Evolutionary conservation across 2,797 vertebrate genomes (phyloP).

Genomic region (Argyrosomus regius): DNA sequence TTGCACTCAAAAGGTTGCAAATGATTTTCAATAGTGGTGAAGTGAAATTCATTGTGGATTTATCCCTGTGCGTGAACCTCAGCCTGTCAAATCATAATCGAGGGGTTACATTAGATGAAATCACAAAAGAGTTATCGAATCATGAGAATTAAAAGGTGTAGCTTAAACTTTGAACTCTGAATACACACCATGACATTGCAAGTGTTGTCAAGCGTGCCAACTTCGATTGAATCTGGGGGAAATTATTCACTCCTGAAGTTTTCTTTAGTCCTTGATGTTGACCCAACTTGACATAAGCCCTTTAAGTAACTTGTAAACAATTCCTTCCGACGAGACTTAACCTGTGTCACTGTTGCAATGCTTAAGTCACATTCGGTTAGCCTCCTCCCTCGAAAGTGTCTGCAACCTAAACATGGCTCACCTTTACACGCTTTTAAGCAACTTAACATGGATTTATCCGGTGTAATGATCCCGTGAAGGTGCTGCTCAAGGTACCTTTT

Average conservation of each 20-base stretch:
- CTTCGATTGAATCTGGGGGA: conserved; percentile 4
- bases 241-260: conserved; percentile 37
- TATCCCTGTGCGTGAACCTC: conserved; percentile 5
- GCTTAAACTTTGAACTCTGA: conserved; percentile 3
- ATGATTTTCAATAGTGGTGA: conserved; percentile 37
- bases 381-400: conserved; percentile 59
- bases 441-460: conserved; percentile 75
- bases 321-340: conserved; percentile 65
- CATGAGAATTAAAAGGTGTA: background rate
- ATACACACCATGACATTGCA: background rate
- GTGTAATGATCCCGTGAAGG: conserved; percentile 78
- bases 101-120: conserved; percentile 9
- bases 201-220: conserved; percentile 21
- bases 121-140: conserved; percentile 32
- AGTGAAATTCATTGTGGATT: background rate
- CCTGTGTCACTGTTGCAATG: conserved; percentile 50
- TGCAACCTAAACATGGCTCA: conserved; percentile 64
- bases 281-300: conserved; percentile 69
- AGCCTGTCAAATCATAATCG: conserved; percentile 2
- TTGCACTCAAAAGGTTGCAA: conserved; percentile 23
- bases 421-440: conserved; percentile 77
- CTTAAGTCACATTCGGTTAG: conserved; percentile 61
- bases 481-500: conserved; percentile 77
- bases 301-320: conserved; percentile 71
- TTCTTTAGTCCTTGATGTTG: conserved; percentile 50